A percentile compares a stretch with the other conserved stretches of the same genome.
Evolutionary conservation across 2,888 invertebrate genomes (phyloP).

Genomic region (Caenorhabditis zanzibari): DNA sequence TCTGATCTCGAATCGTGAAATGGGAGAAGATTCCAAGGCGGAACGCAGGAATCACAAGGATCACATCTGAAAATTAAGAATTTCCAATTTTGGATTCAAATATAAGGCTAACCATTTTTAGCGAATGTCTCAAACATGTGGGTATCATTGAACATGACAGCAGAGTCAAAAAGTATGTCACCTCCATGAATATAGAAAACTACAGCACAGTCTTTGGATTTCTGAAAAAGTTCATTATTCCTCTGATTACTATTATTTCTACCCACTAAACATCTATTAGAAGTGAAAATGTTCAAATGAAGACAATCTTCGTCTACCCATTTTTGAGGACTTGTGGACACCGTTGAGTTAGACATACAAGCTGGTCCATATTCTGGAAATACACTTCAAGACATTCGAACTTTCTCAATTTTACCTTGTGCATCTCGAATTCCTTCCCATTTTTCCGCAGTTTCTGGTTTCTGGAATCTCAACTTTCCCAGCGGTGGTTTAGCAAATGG

Average conservation of each 20-base stretch:
- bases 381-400: background rate
- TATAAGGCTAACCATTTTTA: conserved; percentile 18
- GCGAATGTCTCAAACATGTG: conserved; percentile 56
- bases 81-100: too few relatives aligned
- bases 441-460: conserved; percentile 27
- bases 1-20: conserved; percentile 65
- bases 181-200: conserved; percentile 79
- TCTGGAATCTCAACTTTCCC: conserved; percentile 74
- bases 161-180: conserved; percentile 73
- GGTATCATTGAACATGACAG: conserved; percentile 78
- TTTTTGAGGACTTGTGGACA: conserved; percentile 68
- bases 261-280: conserved; percentile 65
- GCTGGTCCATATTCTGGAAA: conserved; percentile 72
- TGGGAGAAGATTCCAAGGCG: conserved; percentile 72
- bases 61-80: conserved; percentile 62
- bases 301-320: conserved; percentile 79
- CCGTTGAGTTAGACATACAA: conserved; percentile 73
- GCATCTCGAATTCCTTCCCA: conserved; percentile 71
- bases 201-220: conserved; percentile 69
- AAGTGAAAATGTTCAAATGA: conserved; percentile 76
- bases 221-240: background rate
- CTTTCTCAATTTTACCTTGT: conserved; percentile 18
- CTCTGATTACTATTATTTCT: background rate
- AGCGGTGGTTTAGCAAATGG: conserved; percentile 76
- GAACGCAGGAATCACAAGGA: conserved; percentile 73